Base-by-base conservation (phyloP, 2,797 vertebrate species). In the Sebastes kiyomatsui region DNA sequence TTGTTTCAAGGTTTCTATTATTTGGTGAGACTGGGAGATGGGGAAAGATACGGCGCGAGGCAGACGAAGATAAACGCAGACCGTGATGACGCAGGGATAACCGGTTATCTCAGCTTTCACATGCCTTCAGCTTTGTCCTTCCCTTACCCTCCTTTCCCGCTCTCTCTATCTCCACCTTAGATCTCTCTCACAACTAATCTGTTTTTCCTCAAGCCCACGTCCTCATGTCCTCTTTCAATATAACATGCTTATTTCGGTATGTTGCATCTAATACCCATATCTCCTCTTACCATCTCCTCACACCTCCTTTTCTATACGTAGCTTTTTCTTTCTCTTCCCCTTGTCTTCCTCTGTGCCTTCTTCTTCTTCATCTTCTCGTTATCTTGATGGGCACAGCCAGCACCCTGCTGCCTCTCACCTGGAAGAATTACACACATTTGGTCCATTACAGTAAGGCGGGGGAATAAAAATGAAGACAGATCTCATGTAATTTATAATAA, bases 1-100 rank as follows among this genome's bases (percentile, higher is more conserved):
- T 93, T 90, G 88, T 94, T 95, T 94, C 86, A 92, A 88, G 88
- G 86, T 91, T 94, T 92, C 90, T 93, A 90, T 95, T 94, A 92
- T 93, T 93, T 89, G 85, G 75, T 72, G 79, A 82, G 87, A 81
- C 87, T 80, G 89, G 35, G 77, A 92, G 93, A 94, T 93, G 75
- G 82, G 83, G 75, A 79, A 83, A 93, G 92, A 94, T 92, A 92
- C 3, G 35, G 69, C 25, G 12, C 66, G 72, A 87, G 82, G 87
- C 87, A 85, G 84, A 86, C 80, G 22, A 61, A 91, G 91, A 92
- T 92, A 92, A 90, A 90, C 88, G 71, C 32, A 77, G 85, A 85
- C 76, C 72, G 78, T 94, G 91, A 92, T 94, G 88, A 87, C 13
- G 87, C 61, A 42, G 79, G 88, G 92, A 93, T 93, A 93, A 93